Percentiles rank a stretch among this genome's conserved stretches.
Conservation (phyloP, 2,888 invertebrate genomes). For the Limnephilus lunatus region DNA sequence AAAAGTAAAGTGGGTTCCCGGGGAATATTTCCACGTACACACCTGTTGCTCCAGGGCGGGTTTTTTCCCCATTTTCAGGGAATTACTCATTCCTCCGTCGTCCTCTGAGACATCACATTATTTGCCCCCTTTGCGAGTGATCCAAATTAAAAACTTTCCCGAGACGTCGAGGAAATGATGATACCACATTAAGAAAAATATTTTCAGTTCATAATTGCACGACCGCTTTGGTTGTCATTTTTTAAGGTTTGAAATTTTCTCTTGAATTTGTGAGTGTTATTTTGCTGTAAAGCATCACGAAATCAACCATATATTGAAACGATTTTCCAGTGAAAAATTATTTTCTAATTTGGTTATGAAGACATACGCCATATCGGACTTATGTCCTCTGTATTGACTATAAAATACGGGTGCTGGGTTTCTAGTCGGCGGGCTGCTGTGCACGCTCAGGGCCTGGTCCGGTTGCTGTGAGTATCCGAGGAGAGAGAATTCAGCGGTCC, state of each 20-base stretch:
- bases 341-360: no score
- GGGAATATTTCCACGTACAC: conserved; percentile 39
- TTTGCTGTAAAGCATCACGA: background rate
- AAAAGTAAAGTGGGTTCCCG: conserved; percentile 37
- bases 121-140: conserved; percentile 35
- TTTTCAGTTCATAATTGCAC: conserved; percentile 10
- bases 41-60: conserved; percentile 29
- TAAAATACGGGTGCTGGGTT: no score
- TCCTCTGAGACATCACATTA: conserved; percentile 41
- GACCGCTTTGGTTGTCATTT: no score
- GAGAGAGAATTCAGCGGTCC: no score
- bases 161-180: conserved; percentile 9
- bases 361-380: no score
- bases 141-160: conserved; percentile 36
- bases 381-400: no score
- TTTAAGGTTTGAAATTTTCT: background rate
- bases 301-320: background rate
- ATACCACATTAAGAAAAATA: conserved; percentile 24
- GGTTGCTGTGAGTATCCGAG: no score
- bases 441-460: no score
- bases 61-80: background rate
- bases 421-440: no score
- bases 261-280: background rate
- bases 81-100: conserved; percentile 32
- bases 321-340: no score